Conservation (phyloP, 2,888 invertebrate species). For the Craniophora ligustri region DNA sequence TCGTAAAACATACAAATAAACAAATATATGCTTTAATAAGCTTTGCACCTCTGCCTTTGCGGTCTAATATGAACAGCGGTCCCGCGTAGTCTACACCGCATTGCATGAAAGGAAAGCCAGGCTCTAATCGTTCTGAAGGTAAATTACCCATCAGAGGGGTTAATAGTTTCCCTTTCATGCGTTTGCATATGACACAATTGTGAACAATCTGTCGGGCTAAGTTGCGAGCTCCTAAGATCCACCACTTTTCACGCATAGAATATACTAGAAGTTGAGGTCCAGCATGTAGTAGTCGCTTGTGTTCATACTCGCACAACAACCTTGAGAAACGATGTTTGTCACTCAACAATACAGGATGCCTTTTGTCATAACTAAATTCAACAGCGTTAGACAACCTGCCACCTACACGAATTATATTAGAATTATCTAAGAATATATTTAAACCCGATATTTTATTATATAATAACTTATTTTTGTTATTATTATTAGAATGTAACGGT, state of each 20-base stretch:
- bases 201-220: constrained; percentile 4
- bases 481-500: neutral
- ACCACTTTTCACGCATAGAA: constrained; percentile 2
- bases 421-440: constrained; percentile 6
- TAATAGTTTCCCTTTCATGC: constrained; percentile 4
- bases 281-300: constrained; percentile 3
- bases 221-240: constrained; percentile 3
- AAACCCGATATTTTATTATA: constrained; percentile 1
- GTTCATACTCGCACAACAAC: constrained; percentile 3
- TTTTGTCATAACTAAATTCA: constrained; percentile 1
- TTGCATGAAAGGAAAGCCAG: constrained; percentile 3
- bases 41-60: constrained; percentile 6
- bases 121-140: neutral
- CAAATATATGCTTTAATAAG: constrained; percentile 3
- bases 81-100: constrained; percentile 11
- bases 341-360: no score
- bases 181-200: constrained; percentile 2
- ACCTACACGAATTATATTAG: constrained; percentile 9
- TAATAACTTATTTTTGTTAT: no score
- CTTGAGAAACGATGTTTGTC: constrained; percentile 1
- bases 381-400: neutral
- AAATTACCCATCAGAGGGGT: constrained; percentile 7
- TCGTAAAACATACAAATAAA: constrained; percentile 10
- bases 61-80: constrained; percentile 1
- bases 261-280: constrained; percentile 4